These are phyloP conservation scores for Atopsyche davidsoni DNA, from an alignment of 1,140 invertebrate genomes.

Conservation along the genomic window DNA sequence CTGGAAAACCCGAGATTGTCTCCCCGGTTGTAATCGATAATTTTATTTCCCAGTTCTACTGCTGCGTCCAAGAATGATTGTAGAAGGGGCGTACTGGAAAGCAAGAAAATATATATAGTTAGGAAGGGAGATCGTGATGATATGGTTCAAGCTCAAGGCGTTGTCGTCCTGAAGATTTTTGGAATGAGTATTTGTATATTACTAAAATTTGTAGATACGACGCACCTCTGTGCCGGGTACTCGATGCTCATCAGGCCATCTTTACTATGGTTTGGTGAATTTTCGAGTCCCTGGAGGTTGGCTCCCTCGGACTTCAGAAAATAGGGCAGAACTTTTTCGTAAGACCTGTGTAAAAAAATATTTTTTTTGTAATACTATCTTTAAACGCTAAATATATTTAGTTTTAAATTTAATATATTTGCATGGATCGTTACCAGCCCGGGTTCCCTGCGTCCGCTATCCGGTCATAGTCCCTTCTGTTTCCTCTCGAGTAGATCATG, in stretches of 20 bases:
- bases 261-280: conserved; percentile 50
- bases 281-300: conserved; percentile 41
- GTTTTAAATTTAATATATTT: background rate
- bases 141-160: too few species aligned
- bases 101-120: conserved; percentile 16
- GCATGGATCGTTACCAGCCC: conserved; percentile 5
- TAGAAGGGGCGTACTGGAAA: conserved; percentile 45
- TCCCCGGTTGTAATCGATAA: conserved; percentile 58
- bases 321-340: conserved; percentile 62
- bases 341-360: conserved; percentile 49
- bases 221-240: conserved; percentile 50
- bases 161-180: too few species aligned
- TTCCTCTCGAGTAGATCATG: conserved; percentile 51
- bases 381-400: background rate
- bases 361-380: background rate
- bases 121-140: background rate
- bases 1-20: conserved; percentile 58
- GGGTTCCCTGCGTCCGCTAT: conserved; percentile 43
- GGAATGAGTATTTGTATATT: too few species aligned
- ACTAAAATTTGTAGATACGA: too few species aligned
- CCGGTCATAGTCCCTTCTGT: conserved; percentile 47
- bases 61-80: conserved; percentile 58
- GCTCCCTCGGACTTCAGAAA: conserved; percentile 57
- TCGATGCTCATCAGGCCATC: conserved; percentile 50
- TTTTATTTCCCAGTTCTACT: conserved; percentile 49